Evolutionary conservation across 2,888 invertebrate species (phyloP).

Genomic region (Conchocele bisecta): DNA sequence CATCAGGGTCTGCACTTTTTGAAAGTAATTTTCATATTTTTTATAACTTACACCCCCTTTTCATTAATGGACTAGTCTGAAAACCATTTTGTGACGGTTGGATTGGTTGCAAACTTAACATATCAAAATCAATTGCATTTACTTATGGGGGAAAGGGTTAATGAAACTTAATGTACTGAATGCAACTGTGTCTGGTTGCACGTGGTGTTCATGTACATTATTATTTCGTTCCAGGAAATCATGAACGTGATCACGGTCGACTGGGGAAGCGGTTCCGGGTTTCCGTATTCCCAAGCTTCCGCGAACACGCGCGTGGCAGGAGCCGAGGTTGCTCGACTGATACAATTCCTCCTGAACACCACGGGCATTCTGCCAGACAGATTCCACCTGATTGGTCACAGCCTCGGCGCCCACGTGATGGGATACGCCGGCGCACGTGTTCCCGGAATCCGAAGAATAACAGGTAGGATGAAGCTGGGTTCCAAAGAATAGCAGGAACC

Average conservation of each 20-base stretch:
- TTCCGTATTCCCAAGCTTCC: slow-evolving; percentile 81
- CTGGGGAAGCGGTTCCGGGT: slow-evolving; percentile 75
- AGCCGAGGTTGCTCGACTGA: slow-evolving; percentile 76
- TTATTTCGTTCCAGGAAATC: slow-evolving; percentile 56
- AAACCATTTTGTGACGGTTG: too few species aligned
- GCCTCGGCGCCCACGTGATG: slow-evolving; percentile 93
- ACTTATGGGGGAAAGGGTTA: too few species aligned
- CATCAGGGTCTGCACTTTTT: too few species aligned
- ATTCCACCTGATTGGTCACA: slow-evolving; percentile 94
- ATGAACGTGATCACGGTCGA: slow-evolving; percentile 74
- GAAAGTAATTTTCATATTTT: too few species aligned
- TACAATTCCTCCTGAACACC: slow-evolving; percentile 62
- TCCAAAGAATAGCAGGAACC: background rate
- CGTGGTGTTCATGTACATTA: too few species aligned
- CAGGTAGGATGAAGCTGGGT: slow-evolving; percentile 71
- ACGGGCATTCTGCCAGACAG: slow-evolving; percentile 74
- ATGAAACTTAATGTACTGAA: too few species aligned
- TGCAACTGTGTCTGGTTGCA: too few species aligned
- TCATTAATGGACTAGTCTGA: too few species aligned
- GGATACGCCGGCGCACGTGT: slow-evolving; percentile 91
- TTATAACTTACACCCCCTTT: too few species aligned
- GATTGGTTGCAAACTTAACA: too few species aligned
- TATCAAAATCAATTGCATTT: too few species aligned
- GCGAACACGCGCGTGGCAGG: slow-evolving; percentile 82
- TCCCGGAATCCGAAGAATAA: slow-evolving; percentile 78